Percentiles rank a stretch among this genome's conserved stretches.
Conservation (phyloP, 2,797 vertebrate genomes). For the Enteromius anoplus region DNA sequence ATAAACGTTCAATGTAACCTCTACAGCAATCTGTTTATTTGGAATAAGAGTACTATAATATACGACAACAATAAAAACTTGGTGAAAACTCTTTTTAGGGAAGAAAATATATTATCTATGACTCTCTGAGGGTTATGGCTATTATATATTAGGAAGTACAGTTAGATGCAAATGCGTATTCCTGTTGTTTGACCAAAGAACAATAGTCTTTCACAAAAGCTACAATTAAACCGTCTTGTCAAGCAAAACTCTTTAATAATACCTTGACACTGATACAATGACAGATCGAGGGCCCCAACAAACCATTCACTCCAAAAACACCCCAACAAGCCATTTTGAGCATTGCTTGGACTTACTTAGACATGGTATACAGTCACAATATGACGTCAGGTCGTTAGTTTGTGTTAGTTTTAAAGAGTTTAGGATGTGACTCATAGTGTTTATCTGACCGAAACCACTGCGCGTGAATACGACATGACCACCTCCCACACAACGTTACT, state of each 20-base stretch:
- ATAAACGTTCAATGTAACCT: neutral
- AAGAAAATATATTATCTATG: neutral
- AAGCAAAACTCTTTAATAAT: conserved; percentile 23
- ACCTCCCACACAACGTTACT: conserved; percentile 3
- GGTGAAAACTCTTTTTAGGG: neutral
- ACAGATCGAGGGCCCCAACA: neutral
- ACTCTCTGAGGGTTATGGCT: neutral
- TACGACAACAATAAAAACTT: too few relatives aligned
- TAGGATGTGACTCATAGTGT: conserved; percentile 24
- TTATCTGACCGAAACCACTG: conserved; percentile 26
- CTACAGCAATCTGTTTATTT: neutral
- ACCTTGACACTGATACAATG: neutral
- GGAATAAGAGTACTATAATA: neutral
- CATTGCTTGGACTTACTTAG: neutral
- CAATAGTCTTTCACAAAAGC: conserved; percentile 17
- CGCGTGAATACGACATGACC: neutral
- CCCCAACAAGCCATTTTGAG: neutral
- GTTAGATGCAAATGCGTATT: neutral
- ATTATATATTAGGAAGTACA: neutral
- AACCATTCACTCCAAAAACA: neutral
- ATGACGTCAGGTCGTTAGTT: neutral
- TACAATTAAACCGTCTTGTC: neutral
- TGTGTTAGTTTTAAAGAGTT: neutral
- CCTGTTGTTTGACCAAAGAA: neutral
- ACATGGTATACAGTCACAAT: neutral